Evolutionary conservation across 2,113 vertebrate species (phyloP).

Genomic region (Phasianus colchicus): DNA sequence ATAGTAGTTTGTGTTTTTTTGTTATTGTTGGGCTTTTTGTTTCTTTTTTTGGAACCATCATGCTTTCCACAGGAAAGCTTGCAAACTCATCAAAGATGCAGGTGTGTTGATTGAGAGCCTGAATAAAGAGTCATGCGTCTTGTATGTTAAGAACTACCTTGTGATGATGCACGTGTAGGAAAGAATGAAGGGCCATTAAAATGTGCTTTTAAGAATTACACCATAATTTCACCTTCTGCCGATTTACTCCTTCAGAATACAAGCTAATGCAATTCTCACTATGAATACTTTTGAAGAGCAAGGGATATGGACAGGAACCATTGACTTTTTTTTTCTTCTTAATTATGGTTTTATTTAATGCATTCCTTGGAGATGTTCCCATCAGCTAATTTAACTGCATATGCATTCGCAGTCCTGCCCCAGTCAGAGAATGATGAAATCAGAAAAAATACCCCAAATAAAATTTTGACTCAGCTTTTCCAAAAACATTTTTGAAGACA

Average conservation of each 20-base stretch:
- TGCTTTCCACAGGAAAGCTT: neutral
- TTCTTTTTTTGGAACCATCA: neutral
- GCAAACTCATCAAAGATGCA: neutral
- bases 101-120: neutral
- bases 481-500: neutral
- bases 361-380: neutral
- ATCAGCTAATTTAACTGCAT: neutral
- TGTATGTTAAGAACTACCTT: neutral
- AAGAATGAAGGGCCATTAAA: neutral
- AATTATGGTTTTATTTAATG: neutral
- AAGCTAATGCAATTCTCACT: neutral
- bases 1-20: neutral
- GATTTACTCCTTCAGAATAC: neutral
- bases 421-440: neutral
- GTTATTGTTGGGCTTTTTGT: too few species aligned
- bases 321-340: neutral
- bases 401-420: neutral
- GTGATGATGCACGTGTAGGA: neutral
- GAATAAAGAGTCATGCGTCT: neutral
- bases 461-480: neutral
- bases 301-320: neutral
- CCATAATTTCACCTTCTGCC: neutral
- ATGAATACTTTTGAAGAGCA: neutral
- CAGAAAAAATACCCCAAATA: neutral
- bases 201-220: neutral